A percentile compares a stretch with the other conserved stretches of the same genome.
phyloP scores from a whole-genome alignment of 2,797 vertebrate genomes.

The Leptatherina wallacei region DNA sequence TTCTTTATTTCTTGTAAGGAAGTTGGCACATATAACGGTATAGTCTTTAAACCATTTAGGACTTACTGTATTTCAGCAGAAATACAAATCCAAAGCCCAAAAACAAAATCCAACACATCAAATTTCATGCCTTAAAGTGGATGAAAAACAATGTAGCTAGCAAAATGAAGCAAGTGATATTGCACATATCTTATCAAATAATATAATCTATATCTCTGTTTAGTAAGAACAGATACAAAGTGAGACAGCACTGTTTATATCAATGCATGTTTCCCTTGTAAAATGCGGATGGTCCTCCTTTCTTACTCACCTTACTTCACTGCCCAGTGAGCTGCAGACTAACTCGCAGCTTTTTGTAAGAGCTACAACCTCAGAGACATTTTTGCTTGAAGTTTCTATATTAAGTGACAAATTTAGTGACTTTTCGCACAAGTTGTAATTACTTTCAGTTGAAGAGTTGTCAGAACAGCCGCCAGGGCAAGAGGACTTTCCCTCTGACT shows the following conservation, averaged over 20 bases:
- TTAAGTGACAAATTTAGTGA: background rate
- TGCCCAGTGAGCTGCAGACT: background rate
- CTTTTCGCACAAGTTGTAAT: background rate
- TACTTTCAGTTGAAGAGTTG: background rate
- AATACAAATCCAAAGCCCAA: background rate
- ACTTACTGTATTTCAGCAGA: background rate
- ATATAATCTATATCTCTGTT: background rate
- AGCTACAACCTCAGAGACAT: background rate
- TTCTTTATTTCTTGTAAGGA: conserved; percentile 8
- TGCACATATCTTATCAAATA: background rate
- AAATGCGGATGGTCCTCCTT: background rate
- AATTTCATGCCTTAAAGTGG: background rate
- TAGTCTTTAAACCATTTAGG: conserved; percentile 3
- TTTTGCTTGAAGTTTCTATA: background rate
- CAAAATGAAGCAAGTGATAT: background rate
- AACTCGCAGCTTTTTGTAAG: background rate
- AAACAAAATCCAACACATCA: background rate
- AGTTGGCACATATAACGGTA: background rate
- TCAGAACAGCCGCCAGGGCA: background rate
- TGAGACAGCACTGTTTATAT: background rate
- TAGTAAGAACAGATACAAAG: background rate
- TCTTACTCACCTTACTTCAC: background rate
- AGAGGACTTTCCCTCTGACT: background rate
- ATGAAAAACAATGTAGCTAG: background rate
- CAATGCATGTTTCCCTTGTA: background rate